These are phyloP conservation scores for Dynastes grantii DNA, from an alignment of 2,888 invertebrate species.

Conservation along the genomic window DNA sequence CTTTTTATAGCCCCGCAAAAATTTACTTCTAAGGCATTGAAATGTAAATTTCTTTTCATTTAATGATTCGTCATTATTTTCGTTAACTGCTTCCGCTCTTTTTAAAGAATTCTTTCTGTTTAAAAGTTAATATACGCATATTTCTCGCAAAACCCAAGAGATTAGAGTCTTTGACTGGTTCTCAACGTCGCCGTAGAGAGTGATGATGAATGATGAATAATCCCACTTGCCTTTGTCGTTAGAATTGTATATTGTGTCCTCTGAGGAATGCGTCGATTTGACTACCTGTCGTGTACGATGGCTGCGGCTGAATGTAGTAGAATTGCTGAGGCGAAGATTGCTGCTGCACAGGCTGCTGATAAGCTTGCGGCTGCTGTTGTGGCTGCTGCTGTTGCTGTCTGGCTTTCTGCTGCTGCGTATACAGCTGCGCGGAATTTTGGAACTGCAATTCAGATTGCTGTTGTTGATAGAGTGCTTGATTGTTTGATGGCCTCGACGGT, in stretches of 20 bases:
- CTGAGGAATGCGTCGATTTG: constrained; percentile 88
- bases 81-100: not conserved
- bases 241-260: constrained; percentile 80
- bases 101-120: not conserved
- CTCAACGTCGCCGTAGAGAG: not conserved
- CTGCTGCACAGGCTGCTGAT: constrained; percentile 57
- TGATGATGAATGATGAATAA: not conserved
- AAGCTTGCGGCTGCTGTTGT: constrained; percentile 65
- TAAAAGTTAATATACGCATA: not conserved
- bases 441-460: constrained; percentile 79
- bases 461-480: constrained; percentile 72
- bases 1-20: not conserved
- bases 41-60: no score
- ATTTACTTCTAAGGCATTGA: not conserved
- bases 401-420: constrained; percentile 70
- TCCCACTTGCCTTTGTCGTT: constrained; percentile 59
- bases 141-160: not conserved
- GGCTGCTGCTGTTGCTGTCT: constrained; percentile 67
- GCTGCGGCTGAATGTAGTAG: constrained; percentile 75
- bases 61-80: no score
- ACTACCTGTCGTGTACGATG: constrained; percentile 76
- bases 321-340: constrained; percentile 70
- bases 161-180: not conserved
- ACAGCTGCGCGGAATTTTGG: constrained; percentile 74
- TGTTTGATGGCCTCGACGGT: constrained; percentile 61